Evolutionary conservation across 1,140 invertebrate genomes (phyloP).

Genomic region (Cherax quadricarinatus): DNA sequence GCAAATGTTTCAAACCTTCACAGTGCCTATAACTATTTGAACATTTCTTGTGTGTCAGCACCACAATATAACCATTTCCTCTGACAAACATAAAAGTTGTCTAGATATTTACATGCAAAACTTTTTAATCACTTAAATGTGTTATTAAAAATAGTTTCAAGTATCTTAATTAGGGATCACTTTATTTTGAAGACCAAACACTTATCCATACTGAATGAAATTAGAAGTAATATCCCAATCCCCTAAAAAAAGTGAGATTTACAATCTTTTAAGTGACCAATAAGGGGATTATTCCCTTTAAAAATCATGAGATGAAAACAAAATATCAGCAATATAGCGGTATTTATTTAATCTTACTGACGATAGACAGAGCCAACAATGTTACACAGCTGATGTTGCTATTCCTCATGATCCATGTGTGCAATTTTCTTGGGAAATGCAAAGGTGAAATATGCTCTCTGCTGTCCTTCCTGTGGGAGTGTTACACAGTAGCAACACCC

Average conservation of each 20-base stretch:
- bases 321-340: no score
- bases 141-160: neutral
- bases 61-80: neutral
- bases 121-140: neutral
- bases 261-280: neutral
- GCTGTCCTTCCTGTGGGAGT: no score
- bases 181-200: neutral
- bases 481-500: no score
- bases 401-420: no score
- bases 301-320: no score
- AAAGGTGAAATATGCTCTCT: no score
- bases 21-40: neutral
- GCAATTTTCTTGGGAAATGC: no score
- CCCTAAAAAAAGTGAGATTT: neutral
- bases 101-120: neutral
- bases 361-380: no score
- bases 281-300: neutral
- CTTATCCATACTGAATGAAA: slow-evolving; percentile 7
- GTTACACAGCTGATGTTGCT: no score
- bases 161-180: neutral
- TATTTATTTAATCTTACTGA: no score
- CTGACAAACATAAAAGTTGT: slow-evolving; percentile 6
- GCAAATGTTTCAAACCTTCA: neutral
- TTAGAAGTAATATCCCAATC: neutral
- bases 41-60: neutral